These are phyloP conservation scores for Crioceris asparagi DNA, from an alignment of 2,888 invertebrate species.

Conservation along the genomic window DNA sequence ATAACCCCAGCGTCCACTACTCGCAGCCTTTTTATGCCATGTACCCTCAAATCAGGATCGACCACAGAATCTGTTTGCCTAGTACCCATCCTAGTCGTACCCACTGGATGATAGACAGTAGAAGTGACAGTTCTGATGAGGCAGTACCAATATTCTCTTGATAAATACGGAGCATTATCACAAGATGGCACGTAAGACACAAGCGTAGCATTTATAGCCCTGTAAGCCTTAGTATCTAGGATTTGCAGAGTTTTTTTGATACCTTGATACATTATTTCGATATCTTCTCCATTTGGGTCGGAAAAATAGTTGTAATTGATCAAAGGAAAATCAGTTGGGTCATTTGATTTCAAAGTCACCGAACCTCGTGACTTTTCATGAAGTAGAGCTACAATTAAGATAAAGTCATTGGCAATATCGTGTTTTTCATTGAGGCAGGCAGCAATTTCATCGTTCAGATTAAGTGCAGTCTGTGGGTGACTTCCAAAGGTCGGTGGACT, in stretches of 20 bases:
- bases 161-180: too few relatives aligned
- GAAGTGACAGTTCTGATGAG: constrained; percentile 36
- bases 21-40: constrained; percentile 41
- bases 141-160: constrained; percentile 40
- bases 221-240: constrained; percentile 46
- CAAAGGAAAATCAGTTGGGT: not conserved
- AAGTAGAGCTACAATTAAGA: constrained; percentile 15
- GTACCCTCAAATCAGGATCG: constrained; percentile 40
- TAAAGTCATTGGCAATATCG: constrained; percentile 11
- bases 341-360: not conserved
- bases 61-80: constrained; percentile 42
- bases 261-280: constrained; percentile 53
- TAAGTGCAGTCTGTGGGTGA: too few relatives aligned
- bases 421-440: too few relatives aligned
- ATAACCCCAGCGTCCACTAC: constrained; percentile 45
- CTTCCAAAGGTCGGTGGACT: too few relatives aligned
- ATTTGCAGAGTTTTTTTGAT: constrained; percentile 34
- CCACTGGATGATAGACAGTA: constrained; percentile 41
- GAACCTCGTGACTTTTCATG: not conserved
- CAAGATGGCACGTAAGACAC: constrained; percentile 42
- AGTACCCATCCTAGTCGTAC: constrained; percentile 46
- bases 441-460: not conserved
- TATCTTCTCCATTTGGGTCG: constrained; percentile 37
- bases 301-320: constrained; percentile 7
- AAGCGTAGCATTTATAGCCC: constrained; percentile 44